Evolutionary conservation across 1,140 invertebrate species (phyloP).

Genomic region (Adelges cooleyi): DNA sequence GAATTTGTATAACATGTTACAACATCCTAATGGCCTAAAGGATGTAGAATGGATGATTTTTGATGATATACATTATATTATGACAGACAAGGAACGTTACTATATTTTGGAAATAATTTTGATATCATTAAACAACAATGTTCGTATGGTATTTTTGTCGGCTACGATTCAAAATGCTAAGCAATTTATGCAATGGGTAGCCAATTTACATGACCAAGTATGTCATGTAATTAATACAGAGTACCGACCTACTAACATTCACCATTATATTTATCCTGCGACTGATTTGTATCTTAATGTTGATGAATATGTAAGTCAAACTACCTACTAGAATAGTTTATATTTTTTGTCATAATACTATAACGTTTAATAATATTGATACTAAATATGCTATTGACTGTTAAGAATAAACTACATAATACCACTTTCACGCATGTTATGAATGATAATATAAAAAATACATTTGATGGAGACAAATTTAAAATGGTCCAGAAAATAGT

Average conservation of each 20-base stretch:
- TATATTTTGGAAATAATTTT: conserved; percentile 99
- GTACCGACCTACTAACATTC: conserved; percentile 90
- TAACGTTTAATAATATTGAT: no score
- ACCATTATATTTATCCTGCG: conserved; percentile 95
- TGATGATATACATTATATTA: conserved; percentile 99
- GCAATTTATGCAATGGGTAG: conserved; percentile 98
- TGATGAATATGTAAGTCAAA: conserved; percentile 63
- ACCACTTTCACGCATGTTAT: conserved; percentile 97
- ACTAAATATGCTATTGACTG: not conserved
- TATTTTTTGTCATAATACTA: not conserved
- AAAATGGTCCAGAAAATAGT: conserved; percentile 63
- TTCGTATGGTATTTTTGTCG: conserved; percentile 97
- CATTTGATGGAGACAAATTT: conserved; percentile 52
- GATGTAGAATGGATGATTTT: conserved; percentile 99
- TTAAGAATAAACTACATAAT: conserved; percentile 79
- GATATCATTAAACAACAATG: conserved; percentile 92
- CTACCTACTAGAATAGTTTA: not conserved
- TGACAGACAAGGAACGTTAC: conserved; percentile 97
- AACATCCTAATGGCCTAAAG: conserved; percentile 93
- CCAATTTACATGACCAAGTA: conserved; percentile 88
- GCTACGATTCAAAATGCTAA: conserved; percentile 98
- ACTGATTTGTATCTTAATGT: conserved; percentile 94
- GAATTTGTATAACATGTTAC: conserved; percentile 95
- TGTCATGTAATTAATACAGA: conserved; percentile 99
- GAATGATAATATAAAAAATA: conserved; percentile 61